Evolutionary conservation across 2,888 invertebrate genomes (phyloP).

Genomic region (Drosophila kanekoi): DNA sequence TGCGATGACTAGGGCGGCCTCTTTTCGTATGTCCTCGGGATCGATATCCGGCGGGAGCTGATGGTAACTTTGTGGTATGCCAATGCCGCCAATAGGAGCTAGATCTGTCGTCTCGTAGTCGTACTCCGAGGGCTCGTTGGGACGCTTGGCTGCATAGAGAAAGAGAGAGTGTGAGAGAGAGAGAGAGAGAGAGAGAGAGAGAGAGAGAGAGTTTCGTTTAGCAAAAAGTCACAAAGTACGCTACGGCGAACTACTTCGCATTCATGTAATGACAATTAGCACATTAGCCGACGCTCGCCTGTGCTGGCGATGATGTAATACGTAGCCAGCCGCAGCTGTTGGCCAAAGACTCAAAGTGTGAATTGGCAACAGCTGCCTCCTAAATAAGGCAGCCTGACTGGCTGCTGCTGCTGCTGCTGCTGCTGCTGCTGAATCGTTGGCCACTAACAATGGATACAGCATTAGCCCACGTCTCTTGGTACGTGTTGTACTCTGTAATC

Average conservation of each 20-base stretch:
- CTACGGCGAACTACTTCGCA: slow-evolving; percentile 40
- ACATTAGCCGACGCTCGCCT: slow-evolving; percentile 39
- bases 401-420: slow-evolving; percentile 8
- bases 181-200: slow-evolving; percentile 11
- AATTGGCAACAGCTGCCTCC: slow-evolving; percentile 70
- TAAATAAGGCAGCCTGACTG: slow-evolving; percentile 68
- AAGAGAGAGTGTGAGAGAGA: neutral
- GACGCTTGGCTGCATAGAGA: slow-evolving; percentile 80
- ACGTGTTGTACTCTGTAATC: slow-evolving; percentile 68
- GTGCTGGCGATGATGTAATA: slow-evolving; percentile 69
- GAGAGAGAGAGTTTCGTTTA: neutral
- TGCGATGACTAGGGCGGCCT: slow-evolving; percentile 90
- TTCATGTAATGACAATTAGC: slow-evolving; percentile 77
- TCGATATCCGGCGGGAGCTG: slow-evolving; percentile 90
- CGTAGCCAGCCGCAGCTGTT: slow-evolving; percentile 30
- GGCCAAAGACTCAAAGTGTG: slow-evolving; percentile 53
- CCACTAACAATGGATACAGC: slow-evolving; percentile 63
- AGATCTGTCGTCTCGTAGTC: slow-evolving; percentile 82
- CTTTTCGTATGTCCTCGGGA: slow-evolving; percentile 90
- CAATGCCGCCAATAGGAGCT: slow-evolving; percentile 62
- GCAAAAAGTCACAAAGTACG: slow-evolving; percentile 15
- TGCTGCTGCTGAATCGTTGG: slow-evolving; percentile 10
- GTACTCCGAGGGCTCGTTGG: slow-evolving; percentile 82
- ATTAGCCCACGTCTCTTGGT: slow-evolving; percentile 68
- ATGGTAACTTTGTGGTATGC: slow-evolving; percentile 83